Conservation (phyloP, 2,113 vertebrate genomes). For the Lamprotornis superbus region DNA sequence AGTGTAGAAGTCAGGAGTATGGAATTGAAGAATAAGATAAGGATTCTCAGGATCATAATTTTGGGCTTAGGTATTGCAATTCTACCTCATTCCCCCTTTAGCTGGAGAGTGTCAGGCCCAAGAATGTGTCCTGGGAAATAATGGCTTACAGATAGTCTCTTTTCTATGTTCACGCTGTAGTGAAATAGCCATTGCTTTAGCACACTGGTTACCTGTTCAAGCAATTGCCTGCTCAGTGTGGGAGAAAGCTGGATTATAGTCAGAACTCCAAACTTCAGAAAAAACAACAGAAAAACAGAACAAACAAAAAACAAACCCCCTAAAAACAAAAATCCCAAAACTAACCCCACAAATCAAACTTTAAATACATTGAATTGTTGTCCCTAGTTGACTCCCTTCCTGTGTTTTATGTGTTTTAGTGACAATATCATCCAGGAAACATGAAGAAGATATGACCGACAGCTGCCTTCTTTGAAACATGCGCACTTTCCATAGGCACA, state of each 20-base stretch:
- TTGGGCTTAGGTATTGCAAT: background rate
- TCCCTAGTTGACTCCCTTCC: background rate
- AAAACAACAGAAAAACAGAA: background rate
- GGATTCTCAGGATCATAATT: background rate
- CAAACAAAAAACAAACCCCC: background rate
- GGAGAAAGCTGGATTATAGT: background rate
- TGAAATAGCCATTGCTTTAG: background rate
- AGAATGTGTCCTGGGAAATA: background rate
- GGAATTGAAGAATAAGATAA: background rate
- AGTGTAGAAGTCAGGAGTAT: background rate
- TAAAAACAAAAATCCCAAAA: fast-evolving
- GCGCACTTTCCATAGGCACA: background rate
- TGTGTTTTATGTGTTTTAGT: background rate
- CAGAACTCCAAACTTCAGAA: background rate
- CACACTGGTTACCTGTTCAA: background rate
- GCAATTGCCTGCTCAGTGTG: background rate
- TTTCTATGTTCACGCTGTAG: background rate
- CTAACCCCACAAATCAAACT: background rate
- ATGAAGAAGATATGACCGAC: background rate
- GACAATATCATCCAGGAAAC: background rate
- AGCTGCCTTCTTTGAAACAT: background rate
- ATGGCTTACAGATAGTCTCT: background rate
- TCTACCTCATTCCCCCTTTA: background rate
- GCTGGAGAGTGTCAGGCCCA: background rate
- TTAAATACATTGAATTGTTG: background rate